A percentile compares a stretch with the other conserved stretches of the same genome.
These are phyloP conservation scores for Cladopsammia gracilis DNA, from an alignment of 64 coral and sea anemone species.

Conservation along the genomic window DNA sequence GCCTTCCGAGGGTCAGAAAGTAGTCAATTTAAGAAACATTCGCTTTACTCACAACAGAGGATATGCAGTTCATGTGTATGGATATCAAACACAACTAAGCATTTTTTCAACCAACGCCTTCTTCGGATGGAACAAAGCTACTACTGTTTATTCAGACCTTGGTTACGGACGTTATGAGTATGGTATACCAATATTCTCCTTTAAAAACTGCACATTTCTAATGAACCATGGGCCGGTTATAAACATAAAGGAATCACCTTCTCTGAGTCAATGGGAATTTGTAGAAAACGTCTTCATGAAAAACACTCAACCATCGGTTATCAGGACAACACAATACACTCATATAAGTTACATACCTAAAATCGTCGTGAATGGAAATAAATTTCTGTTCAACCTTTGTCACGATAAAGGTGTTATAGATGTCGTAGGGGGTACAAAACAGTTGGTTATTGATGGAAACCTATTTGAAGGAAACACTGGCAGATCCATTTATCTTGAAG, in stretches of 20 bases:
- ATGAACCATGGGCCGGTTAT: constrained; percentile 7
- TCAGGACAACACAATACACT: constrained; percentile 2
- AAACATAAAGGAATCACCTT: not conserved
- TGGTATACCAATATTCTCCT: not conserved
- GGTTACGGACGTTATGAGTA: not conserved
- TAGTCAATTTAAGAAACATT: not conserved
- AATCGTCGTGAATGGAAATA: constrained; percentile 43
- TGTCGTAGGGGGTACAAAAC: not conserved
- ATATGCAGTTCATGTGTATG: not conserved
- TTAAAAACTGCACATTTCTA: constrained; percentile 38
- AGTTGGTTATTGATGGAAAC: constrained; percentile 41
- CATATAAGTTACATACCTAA: not conserved
- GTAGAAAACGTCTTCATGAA: constrained; percentile 2
- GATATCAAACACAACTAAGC: not conserved
- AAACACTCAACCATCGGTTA: constrained; percentile 11
- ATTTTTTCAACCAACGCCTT: not conserved
- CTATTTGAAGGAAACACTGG: constrained; percentile 66
- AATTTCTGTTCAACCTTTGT: constrained; percentile 60
- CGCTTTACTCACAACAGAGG: not conserved
- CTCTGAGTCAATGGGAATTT: constrained; percentile 14
- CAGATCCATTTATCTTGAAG: constrained; percentile 24
- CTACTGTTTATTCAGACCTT: not conserved
- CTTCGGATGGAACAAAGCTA: not conserved
- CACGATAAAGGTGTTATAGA: constrained; percentile 61
- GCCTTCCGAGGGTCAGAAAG: not conserved